phyloP scores from a whole-genome alignment of 2,888 invertebrate species.

The Protonemura montana region DNA sequence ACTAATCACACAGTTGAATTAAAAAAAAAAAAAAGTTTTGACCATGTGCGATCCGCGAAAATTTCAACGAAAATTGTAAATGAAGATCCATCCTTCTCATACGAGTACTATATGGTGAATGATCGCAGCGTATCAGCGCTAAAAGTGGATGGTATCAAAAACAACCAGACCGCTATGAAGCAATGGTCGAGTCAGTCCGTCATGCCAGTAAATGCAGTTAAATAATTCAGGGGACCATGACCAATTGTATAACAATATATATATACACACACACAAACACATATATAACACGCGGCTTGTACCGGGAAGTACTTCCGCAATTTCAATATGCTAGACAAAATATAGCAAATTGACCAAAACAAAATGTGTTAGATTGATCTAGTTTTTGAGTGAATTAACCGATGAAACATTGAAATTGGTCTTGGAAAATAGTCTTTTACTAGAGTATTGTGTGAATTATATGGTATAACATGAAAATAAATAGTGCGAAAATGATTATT shows the following conservation, averaged over 20 bases:
- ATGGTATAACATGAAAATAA: too few species aligned
- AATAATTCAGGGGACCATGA: slow-evolving; percentile 33
- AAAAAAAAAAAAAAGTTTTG: too few species aligned
- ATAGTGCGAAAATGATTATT: too few species aligned
- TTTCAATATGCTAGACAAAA: not conserved
- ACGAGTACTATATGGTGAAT: not conserved
- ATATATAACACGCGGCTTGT: not conserved
- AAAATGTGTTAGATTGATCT: too few species aligned
- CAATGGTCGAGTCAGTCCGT: slow-evolving; percentile 13
- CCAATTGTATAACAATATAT: slow-evolving; percentile 13
- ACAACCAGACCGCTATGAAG: slow-evolving; percentile 24
- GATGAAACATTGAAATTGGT: too few species aligned
- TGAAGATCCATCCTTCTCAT: not conserved
- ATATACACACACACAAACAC: not conserved
- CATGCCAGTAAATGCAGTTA: slow-evolving; percentile 41
- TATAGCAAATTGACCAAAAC: too few species aligned
- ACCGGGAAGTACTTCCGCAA: not conserved
- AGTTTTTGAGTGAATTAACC: too few species aligned
- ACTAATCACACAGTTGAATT: not conserved
- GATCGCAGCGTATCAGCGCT: not conserved
- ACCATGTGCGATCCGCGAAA: too few species aligned
- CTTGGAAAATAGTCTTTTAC: too few species aligned
- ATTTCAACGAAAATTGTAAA: too few species aligned
- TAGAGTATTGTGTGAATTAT: too few species aligned
- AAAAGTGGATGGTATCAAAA: slow-evolving; percentile 17